phyloP scores from a whole-genome alignment of 2,113 vertebrate genomes.

The Steatornis caripensis region DNA sequence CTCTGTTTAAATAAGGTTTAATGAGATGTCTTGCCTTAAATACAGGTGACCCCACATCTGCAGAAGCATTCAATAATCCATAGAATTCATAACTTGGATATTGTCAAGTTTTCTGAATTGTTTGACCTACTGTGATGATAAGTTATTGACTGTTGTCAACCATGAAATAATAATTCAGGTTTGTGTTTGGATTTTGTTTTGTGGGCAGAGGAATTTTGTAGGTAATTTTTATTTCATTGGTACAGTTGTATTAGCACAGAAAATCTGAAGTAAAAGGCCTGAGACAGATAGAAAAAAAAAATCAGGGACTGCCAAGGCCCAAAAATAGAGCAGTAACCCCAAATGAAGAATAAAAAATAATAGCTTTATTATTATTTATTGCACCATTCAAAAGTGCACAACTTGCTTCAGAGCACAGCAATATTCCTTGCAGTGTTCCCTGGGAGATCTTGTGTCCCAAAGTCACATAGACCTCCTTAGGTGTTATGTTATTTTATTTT shows the following conservation, averaged over 20 bases:
- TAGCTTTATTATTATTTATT: constrained; percentile 25
- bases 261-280: neutral
- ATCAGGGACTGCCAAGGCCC: neutral
- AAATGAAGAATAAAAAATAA: constrained; percentile 22
- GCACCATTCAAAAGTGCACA: neutral
- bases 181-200: neutral
- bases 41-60: neutral
- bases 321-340: neutral
- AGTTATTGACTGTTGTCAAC: neutral
- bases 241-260: neutral
- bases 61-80: neutral
- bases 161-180: neutral
- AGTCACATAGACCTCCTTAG: neutral
- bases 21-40: neutral
- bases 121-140: neutral
- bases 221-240: neutral
- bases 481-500: constrained; percentile 17
- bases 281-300: neutral
- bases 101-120: neutral
- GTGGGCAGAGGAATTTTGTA: neutral
- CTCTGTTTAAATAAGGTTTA: neutral
- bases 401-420: neutral
- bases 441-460: neutral
- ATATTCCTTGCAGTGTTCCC: neutral
- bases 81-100: neutral